Evolutionary conservation across 23 tunicate genomes (phyloP), one percentile per base, ranked within the genome.

Genomic region (Trididemnum clinides): DNA sequence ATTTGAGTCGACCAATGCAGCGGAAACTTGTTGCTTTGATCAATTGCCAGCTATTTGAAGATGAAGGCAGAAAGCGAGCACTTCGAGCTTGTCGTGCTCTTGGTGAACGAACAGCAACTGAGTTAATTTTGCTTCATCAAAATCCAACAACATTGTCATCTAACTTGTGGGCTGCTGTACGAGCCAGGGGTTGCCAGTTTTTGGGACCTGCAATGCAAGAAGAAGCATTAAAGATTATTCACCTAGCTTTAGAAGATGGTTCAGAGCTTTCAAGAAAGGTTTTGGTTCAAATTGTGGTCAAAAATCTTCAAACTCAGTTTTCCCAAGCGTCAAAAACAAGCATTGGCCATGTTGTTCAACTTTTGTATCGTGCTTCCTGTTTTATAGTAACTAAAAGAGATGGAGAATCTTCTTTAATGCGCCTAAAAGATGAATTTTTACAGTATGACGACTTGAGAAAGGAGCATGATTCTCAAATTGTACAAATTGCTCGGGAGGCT

Each of bases 141-240:
- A 93, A 86, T 58, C 92, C 98, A 27, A 86, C 93, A 2, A 93
- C 89, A 2, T 72, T 93, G 38, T 88, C 98, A 27, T 87, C 88
- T 76, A 93, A 85, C 74, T 66, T 93, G n/a, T 93, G 98, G 98
- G 87, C 88, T 22, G 98, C 98, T 64, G 98, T 93, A 19, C 34
- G 98, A 63, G 84, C 87, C 2, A 93, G 98, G 49, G 98, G 98
- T 0, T 93, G 98, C 33, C 98, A 93, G 71, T 93, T 93, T 82
- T 78, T 93, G 23, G 98, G 98, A 2, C 98, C 98, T 79, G 98
- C 98, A 7, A 93, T 93, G 98, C 98, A 93, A 37, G 98, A 93
- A 76, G 98, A 93, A 88, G 98, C 98, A 18, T 36, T 93, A 18
- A 93, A 88, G 70, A 59, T 93, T 50, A 85, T 93, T 0, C 93